Evolutionary conservation across 2,113 vertebrate species (phyloP).

Genomic region (Ploceus nigricollis): DNA sequence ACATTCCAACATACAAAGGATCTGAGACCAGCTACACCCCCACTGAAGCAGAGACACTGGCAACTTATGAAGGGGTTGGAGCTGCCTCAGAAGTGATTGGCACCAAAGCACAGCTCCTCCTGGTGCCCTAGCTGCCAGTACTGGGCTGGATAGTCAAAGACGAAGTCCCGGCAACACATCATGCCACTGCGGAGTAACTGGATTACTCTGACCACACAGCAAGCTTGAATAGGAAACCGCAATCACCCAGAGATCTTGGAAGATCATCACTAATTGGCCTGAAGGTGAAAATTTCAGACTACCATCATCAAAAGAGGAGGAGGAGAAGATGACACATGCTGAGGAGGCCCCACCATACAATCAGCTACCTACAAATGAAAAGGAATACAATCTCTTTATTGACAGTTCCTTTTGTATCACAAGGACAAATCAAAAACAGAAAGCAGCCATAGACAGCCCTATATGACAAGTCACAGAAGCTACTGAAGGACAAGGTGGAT

Average conservation of each 20-base stretch:
- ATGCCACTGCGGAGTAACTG: neutral
- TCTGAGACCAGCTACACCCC: neutral
- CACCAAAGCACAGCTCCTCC: neutral
- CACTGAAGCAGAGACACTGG: neutral
- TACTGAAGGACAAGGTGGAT: neutral
- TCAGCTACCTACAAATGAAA: neutral
- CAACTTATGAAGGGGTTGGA: neutral
- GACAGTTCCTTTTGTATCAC: neutral
- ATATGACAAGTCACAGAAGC: neutral
- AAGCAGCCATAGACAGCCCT: neutral
- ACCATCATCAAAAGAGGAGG: neutral
- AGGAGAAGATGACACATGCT: neutral
- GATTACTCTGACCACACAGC: neutral
- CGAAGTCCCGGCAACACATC: neutral
- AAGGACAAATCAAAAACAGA: neutral
- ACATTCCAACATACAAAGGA: neutral
- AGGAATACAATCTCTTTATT: neutral
- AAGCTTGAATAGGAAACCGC: neutral
- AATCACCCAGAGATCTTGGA: neutral
- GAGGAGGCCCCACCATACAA: neutral
- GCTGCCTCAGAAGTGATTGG: neutral
- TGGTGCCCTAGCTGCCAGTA: fast-evolving
- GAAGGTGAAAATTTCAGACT: neutral
- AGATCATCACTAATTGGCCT: neutral
- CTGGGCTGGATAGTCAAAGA: neutral